A percentile compares a stretch with the other conserved stretches of the same genome.
Conservation (phyloP, 2,888 invertebrate genomes). For the Brachypterus glaber region DNA sequence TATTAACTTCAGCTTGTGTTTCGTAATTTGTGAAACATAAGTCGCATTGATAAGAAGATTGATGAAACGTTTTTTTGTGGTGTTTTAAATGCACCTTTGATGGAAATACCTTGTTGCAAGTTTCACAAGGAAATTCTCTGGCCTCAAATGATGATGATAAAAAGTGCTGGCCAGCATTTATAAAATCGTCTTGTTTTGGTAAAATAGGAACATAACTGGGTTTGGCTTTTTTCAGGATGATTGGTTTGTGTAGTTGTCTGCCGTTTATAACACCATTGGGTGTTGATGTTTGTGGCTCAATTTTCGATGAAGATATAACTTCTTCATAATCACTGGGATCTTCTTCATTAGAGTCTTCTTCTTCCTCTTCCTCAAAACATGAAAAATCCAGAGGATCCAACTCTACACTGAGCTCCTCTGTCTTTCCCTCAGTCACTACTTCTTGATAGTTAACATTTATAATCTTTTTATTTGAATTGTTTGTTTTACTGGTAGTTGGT, state of each 20-base stretch:
- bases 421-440: slow-evolving; percentile 29
- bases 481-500: slow-evolving; percentile 12
- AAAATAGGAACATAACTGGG: slow-evolving; percentile 26
- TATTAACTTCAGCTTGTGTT: slow-evolving; percentile 28
- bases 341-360: slow-evolving; percentile 21
- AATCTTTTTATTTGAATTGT: slow-evolving; percentile 14
- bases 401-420: slow-evolving; percentile 38
- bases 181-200: slow-evolving; percentile 26
- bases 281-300: slow-evolving; percentile 22
- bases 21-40: slow-evolving; percentile 31
- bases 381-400: slow-evolving; percentile 35
- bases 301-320: slow-evolving; percentile 29
- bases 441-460: slow-evolving; percentile 27
- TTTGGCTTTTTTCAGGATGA: no score
- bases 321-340: slow-evolving; percentile 33
- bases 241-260: slow-evolving; percentile 19
- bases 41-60: slow-evolving; percentile 34
- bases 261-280: slow-evolving; percentile 20
- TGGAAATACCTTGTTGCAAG: slow-evolving; percentile 31
- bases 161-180: slow-evolving; percentile 34
- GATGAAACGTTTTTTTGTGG: slow-evolving; percentile 34
- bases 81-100: slow-evolving; percentile 28
- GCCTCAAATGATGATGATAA: slow-evolving; percentile 24
- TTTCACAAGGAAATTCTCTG: slow-evolving; percentile 28
- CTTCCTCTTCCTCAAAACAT: slow-evolving; percentile 24